Percentiles rank a stretch among this genome's conserved stretches.
These are phyloP conservation scores for Bos indicus DNA, from an alignment of 2,113 vertebrate genomes.

Conservation along the genomic window DNA sequence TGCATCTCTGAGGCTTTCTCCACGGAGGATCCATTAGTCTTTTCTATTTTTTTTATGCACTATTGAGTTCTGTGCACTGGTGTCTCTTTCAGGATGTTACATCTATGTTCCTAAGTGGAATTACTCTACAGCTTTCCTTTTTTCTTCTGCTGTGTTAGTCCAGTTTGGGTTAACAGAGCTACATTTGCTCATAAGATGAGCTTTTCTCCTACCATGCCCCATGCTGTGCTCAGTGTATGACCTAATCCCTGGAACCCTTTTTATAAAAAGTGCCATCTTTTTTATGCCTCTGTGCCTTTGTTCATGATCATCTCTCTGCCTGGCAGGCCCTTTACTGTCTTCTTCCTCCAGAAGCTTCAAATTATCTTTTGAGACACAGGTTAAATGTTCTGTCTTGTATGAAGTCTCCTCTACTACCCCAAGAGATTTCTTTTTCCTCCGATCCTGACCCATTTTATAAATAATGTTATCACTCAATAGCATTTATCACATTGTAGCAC, in stretches of 20 bases:
- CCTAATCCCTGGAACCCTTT: neutral
- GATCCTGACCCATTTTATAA: neutral
- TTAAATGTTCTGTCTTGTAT: neutral
- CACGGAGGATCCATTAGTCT: neutral
- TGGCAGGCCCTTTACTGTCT: neutral
- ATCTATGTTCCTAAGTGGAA: neutral
- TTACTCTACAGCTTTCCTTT: neutral
- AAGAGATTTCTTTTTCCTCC: neutral
- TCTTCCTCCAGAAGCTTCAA: neutral
- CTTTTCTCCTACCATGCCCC: neutral
- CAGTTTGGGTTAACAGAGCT: neutral
- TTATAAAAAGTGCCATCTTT: neutral
- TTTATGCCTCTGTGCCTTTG: neutral
- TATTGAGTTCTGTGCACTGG: neutral
- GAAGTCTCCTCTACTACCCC: neutral
- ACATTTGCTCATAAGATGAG: neutral
- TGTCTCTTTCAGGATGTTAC: neutral
- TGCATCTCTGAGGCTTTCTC: neutral
- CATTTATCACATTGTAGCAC: neutral
- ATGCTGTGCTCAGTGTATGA: neutral
- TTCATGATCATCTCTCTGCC: neutral
- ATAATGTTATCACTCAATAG: neutral
- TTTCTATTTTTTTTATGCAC: neutral
- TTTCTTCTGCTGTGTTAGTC: neutral
- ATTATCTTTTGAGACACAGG: neutral